These are phyloP conservation scores for Pangasius larnaudii DNA, from an alignment of 2,797 vertebrate genomes.

Conservation along the genomic window DNA sequence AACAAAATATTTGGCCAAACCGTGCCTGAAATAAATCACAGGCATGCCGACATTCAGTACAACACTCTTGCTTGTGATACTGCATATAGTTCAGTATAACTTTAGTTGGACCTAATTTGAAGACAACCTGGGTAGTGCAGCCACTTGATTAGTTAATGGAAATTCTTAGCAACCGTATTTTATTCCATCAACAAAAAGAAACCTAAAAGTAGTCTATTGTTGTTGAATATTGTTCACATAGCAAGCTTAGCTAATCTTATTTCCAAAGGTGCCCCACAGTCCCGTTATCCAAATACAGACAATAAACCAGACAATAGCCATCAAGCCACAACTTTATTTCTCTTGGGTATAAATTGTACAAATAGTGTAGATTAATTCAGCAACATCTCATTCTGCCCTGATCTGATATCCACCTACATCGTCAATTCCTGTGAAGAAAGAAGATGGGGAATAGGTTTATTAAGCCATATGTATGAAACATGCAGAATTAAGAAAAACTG, in stretches of 20 bases:
- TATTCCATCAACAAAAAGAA: neutral
- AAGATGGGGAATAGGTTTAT: conserved; percentile 41
- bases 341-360: conserved; percentile 98
- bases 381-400: conserved; percentile 80
- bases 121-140: neutral
- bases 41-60: neutral
- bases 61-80: neutral
- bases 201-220: neutral
- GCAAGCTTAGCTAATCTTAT: no score
- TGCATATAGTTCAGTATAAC: neutral
- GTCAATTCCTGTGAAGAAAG: conserved; percentile 88
- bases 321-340: conserved; percentile 97
- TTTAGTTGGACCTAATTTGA: neutral
- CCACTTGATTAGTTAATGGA: neutral
- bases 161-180: neutral
- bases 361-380: conserved; percentile 85
- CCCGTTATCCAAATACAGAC: no score
- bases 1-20: neutral
- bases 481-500: neutral
- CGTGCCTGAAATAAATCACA: neutral
- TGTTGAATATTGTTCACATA: neutral
- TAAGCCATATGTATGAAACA: neutral
- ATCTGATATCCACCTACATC: conserved; percentile 81
- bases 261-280: neutral
- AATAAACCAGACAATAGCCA: conserved; percentile 52